Evolutionary conservation across 2,797 vertebrate species (phyloP).

Genomic region (Chelon auratus): DNA sequence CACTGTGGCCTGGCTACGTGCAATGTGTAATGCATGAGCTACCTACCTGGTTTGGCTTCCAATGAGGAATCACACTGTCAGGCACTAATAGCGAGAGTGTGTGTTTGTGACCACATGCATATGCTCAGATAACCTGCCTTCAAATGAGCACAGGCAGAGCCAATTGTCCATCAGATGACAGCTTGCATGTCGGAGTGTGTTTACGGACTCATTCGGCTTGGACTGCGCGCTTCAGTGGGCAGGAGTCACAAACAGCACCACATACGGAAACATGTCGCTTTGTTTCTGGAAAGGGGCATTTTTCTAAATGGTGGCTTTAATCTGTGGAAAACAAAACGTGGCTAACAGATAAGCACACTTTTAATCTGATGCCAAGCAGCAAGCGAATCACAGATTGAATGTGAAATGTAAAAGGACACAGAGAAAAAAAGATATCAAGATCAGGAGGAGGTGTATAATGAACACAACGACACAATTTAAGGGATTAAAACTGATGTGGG

Average conservation of each 20-base stretch:
- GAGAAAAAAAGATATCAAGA: conserved; percentile 1
- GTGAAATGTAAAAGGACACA: conserved; percentile 4
- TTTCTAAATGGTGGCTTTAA: conserved; percentile 28
- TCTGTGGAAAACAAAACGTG: conserved; percentile 27
- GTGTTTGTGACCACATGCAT: conserved; percentile 20
- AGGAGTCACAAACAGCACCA: conserved; percentile 25
- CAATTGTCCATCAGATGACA: conserved; percentile 50
- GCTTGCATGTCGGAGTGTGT: conserved; percentile 50
- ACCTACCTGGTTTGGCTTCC: conserved; percentile 65
- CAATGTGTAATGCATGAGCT: conserved; percentile 68
- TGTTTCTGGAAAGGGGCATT: conserved; percentile 29
- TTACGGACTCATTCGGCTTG: conserved; percentile 52
- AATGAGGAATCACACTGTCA: conserved; percentile 66
- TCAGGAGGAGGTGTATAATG: neutral
- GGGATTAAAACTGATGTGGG: neutral
- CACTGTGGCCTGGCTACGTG: conserved; percentile 58
- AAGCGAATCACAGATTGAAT: neutral
- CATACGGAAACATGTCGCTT: neutral
- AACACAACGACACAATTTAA: conserved; percentile 1
- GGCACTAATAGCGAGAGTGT: conserved; percentile 29
- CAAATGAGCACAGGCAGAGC: conserved; percentile 50
- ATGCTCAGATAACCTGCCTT: conserved; percentile 41
- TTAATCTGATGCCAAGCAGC: conserved; percentile 20
- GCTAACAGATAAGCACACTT: neutral
- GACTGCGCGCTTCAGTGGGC: conserved; percentile 19